These are phyloP conservation scores for Microplitis demolitor DNA, from an alignment of 1,140 invertebrate species.

Conservation along the genomic window DNA sequence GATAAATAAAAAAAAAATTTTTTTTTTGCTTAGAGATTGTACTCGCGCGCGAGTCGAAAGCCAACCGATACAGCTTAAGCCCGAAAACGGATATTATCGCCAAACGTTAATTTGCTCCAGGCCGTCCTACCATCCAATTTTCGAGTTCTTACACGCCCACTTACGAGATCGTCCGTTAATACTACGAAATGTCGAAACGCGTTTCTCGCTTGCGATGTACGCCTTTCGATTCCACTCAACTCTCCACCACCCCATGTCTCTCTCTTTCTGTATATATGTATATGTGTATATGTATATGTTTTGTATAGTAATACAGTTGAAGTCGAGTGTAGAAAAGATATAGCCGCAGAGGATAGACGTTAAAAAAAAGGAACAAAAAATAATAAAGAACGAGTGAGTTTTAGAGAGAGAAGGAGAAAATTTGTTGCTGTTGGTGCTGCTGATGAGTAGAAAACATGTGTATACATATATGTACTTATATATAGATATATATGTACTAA, in stretches of 20 bases:
- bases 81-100: constrained; percentile 60
- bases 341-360: no score
- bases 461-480: no score
- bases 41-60: neutral
- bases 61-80: constrained; percentile 24
- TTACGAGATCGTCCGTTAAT: constrained; percentile 60
- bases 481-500: no score
- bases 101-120: constrained; percentile 61
- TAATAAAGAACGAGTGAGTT: constrained; percentile 46
- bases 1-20: no score
- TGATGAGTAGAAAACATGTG: no score
- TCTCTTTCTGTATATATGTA: no score
- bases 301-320: constrained; percentile 45
- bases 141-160: constrained; percentile 61
- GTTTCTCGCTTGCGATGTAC: constrained; percentile 40
- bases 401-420: constrained; percentile 52
- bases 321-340: no score
- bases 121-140: constrained; percentile 62
- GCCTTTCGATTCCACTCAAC: constrained; percentile 38
- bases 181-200: constrained; percentile 42
- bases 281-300: constrained; percentile 31
- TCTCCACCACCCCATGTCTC: no score
- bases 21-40: constrained; percentile 24
- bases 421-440: constrained; percentile 51
- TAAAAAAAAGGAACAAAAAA: constrained; percentile 43